Base-by-base conservation (phyloP, 2,888 invertebrate species). In the Noctua janthina region DNA sequence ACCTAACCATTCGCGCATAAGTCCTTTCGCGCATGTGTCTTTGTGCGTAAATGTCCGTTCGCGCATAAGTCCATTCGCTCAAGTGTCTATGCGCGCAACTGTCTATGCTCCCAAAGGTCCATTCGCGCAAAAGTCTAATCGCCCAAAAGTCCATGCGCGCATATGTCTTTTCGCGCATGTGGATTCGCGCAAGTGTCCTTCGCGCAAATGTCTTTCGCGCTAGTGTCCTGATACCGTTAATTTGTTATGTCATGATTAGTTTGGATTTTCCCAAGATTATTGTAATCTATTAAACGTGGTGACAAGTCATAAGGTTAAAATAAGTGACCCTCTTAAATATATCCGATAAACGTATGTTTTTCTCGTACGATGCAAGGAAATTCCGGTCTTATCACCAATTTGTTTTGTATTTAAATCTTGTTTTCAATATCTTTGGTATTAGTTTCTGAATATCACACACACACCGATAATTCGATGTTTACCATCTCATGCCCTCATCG, bases 231-330 rank as follows among this genome's bases (percentile, higher is more conserved):
- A n/a, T n/a, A n/a, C n/a, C n/a, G n/a, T n/a, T n/a, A n/a, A 66
- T 39, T 5, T 11, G 1, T 84, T 78, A 66, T 67, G 54, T 67
- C 82, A 35, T 70, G 76, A 78, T 70, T 49, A 66, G 59, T 69
- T 74, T 11, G 76, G 76, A 56, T 84, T 76, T 81, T 66, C 71
- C 35, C 56, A 17, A 74, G 70, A 78, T 79, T 67, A n/a, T 66
- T 82, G 43, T 81, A 76, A 78, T 83, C 64, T 68, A 13, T 62
- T 20, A 72, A 78, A 84, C 29, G 71, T 80, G 62, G 43, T 46
- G 78, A 70, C 54, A 70, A 67, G 74, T 74, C 39, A 70, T 35
- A n/a, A 79, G 66, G 35, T 51, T 64, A 39, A 29, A n/a, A 35
- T 35, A 67, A 62, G 59, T 62, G 62, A 67, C 54, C 51, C 43